These are phyloP conservation scores for Xerus rutilus DNA, from an alignment of 2,797 vertebrate species.

Conservation along the genomic window DNA sequence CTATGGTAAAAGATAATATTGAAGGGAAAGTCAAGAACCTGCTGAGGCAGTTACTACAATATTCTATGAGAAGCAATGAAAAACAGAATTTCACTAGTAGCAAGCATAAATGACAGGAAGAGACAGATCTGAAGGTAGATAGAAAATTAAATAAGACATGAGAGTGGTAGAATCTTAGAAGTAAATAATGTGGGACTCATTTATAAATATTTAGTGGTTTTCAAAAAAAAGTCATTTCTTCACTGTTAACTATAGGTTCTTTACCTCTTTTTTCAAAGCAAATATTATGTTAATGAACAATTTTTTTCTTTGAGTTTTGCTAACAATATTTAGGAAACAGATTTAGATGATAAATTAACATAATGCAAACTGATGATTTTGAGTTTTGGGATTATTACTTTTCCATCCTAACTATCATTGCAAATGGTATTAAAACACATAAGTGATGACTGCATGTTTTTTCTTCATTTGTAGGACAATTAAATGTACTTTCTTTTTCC, in stretches of 20 bases:
- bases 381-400: not conserved
- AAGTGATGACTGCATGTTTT: not conserved
- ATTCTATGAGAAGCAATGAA: not conserved
- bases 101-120: not conserved
- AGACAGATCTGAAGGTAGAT: not conserved
- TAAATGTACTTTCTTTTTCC: not conserved
- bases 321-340: not conserved
- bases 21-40: not conserved
- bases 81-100: not conserved
- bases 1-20: not conserved
- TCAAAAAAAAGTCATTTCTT: slow-evolving; percentile 14
- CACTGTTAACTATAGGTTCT: not conserved
- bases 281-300: not conserved
- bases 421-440: not conserved
- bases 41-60: not conserved
- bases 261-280: slow-evolving; percentile 3
- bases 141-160: not conserved
- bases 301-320: not conserved
- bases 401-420: not conserved
- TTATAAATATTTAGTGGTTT: not conserved
- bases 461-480: not conserved
- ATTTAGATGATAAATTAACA: not conserved
- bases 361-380: not conserved
- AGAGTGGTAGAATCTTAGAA: not conserved
- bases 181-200: not conserved